Evolutionary conservation across 2,113 vertebrate species (phyloP).

Genomic region (Cephalopterus ornatus): DNA sequence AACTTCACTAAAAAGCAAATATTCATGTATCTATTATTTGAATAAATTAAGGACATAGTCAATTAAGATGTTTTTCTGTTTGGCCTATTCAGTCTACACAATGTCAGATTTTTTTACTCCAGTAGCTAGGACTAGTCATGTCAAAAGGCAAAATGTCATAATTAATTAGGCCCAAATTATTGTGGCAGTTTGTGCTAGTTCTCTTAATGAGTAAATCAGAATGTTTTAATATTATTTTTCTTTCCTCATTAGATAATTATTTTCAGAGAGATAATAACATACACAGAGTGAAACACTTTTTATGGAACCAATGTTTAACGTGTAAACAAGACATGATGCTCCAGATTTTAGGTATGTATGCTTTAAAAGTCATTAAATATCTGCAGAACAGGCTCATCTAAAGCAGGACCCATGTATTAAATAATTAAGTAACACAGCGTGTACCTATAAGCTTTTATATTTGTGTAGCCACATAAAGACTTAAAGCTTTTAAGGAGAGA

Average conservation of each 20-base stretch:
- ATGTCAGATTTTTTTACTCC: not conserved
- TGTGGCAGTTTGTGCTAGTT: not conserved
- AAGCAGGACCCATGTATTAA: not conserved
- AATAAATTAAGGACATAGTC: not conserved
- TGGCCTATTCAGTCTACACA: not conserved
- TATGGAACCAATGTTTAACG: rapidly evolving
- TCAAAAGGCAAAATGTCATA: not conserved
- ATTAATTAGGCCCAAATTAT: not conserved
- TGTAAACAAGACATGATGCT: not conserved
- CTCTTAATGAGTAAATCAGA: not conserved
- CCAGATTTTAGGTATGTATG: not conserved
- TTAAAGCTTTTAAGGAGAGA: not conserved
- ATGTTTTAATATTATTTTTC: not conserved
- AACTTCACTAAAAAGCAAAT: not conserved
- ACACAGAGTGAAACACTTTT: not conserved
- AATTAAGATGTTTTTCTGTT: not conserved
- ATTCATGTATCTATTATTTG: not conserved
- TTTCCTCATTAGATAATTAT: not conserved
- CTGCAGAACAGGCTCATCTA: not conserved
- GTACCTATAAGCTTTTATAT: not conserved
- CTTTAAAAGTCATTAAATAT: not conserved
- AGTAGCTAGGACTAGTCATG: not conserved
- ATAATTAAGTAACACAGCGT: not conserved
- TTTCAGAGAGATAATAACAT: not conserved
- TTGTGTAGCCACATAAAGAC: not conserved